A percentile compares a stretch with the other conserved stretches of the same genome.
Evolutionary conservation across 2,888 invertebrate species (phyloP).

Genomic region (Acanthococcus lagerstroemiae): DNA sequence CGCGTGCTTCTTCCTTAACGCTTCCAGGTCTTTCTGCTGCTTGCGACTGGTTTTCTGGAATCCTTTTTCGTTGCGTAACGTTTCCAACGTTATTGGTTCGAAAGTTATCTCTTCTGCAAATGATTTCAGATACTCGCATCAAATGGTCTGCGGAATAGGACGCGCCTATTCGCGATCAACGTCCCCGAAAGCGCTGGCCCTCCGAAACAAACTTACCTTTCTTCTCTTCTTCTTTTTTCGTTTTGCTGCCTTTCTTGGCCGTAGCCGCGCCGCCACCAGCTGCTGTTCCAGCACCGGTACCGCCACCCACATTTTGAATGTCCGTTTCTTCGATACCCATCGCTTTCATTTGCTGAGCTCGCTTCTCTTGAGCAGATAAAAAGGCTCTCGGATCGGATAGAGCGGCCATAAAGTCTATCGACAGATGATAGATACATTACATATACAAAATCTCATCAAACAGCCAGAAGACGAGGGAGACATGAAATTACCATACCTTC

Average conservation of each 20-base stretch:
- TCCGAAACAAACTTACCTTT: constrained; percentile 52
- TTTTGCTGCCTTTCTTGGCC: constrained; percentile 39
- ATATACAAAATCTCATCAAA: not conserved
- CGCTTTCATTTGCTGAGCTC: constrained; percentile 85
- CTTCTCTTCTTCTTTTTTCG: constrained; percentile 54
- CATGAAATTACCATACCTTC: constrained; percentile 66
- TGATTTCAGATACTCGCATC: too few species aligned
- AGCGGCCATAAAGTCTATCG: constrained; percentile 94
- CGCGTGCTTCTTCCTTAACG: constrained; percentile 79
- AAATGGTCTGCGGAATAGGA: too few species aligned
- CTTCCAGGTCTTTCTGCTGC: constrained; percentile 90
- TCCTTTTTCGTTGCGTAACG: constrained; percentile 76
- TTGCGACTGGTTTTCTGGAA: constrained; percentile 88
- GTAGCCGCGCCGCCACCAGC: constrained; percentile 37
- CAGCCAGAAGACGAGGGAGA: not conserved
- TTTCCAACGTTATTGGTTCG: constrained; percentile 82
- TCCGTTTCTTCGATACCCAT: constrained; percentile 82
- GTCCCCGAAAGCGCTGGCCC: too few species aligned
- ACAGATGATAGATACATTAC: not conserved
- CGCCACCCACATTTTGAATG: constrained; percentile 40
- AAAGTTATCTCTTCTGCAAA: constrained; percentile 55
- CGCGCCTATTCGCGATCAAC: too few species aligned
- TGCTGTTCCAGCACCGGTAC: constrained; percentile 33
- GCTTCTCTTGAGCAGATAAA: constrained; percentile 74
- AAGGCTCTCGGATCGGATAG: constrained; percentile 89